Evolutionary conservation across 2,797 vertebrate genomes (phyloP).

Genomic region (Myotis daubentonii): DNA sequence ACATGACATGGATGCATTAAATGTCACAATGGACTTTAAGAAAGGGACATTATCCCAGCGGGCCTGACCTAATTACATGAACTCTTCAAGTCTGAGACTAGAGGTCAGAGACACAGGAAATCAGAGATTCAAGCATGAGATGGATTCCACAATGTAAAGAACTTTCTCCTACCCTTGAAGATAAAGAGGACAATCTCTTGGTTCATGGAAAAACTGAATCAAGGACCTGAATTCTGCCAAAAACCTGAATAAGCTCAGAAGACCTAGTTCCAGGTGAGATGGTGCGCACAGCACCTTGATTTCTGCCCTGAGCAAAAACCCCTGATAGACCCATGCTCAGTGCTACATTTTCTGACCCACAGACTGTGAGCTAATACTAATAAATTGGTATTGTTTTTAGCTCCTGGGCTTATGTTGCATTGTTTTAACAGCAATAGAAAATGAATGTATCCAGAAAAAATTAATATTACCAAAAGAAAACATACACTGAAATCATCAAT

Average conservation of each 20-base stretch:
- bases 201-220: neutral
- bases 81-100: neutral
- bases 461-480: conserved; percentile 4
- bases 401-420: neutral
- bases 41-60: neutral
- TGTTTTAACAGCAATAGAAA: neutral
- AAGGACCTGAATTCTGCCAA: neutral
- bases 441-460: neutral
- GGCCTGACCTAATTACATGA: neutral
- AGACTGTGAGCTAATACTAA: neutral
- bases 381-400: neutral
- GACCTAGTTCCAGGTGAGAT: neutral
- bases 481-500: neutral
- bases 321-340: neutral
- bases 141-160: neutral
- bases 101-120: neutral
- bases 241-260: neutral
- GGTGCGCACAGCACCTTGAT: neutral
- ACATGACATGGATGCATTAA: neutral
- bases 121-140: neutral
- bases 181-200: neutral
- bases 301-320: neutral
- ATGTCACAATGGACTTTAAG: neutral
- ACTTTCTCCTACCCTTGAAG: neutral
- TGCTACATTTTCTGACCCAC: neutral